These are phyloP conservation scores for Nymphalis urticae DNA, from an alignment of 2,888 invertebrate genomes.

Conservation along the genomic window DNA sequence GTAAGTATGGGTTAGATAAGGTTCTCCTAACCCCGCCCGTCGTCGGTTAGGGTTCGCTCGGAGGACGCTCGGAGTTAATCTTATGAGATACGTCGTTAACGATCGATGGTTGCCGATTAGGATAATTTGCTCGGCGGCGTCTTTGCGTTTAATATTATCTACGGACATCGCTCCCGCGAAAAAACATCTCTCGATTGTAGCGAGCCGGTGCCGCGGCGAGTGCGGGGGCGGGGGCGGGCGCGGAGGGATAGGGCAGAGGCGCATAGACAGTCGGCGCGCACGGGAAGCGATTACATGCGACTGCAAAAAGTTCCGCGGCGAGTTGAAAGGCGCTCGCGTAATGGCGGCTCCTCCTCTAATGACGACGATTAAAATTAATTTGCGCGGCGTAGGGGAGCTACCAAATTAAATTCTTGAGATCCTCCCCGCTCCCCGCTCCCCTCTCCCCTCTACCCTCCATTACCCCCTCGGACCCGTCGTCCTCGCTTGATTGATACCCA, in stretches of 20 bases:
- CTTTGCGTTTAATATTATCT: constrained; percentile 28
- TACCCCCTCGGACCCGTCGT: constrained; percentile 13
- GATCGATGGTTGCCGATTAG: constrained; percentile 41
- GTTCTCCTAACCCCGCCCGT: too few relatives aligned
- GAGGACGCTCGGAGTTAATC: constrained; percentile 28
- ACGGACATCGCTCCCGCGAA: constrained; percentile 29
- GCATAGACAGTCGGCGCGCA: constrained; percentile 39
- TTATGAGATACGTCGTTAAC: constrained; percentile 30
- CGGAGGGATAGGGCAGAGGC: constrained; percentile 13
- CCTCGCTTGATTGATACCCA: constrained; percentile 32
- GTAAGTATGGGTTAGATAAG: background rate
- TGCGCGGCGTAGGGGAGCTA: constrained; percentile 55
- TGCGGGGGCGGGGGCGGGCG: constrained; percentile 37
- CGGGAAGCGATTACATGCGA: constrained; percentile 45
- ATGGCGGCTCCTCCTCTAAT: constrained; percentile 55
- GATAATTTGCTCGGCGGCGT: constrained; percentile 41
- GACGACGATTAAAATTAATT: constrained; percentile 79
- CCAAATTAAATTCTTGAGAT: constrained; percentile 71
- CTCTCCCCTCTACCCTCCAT: too few relatives aligned
- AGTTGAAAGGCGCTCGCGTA: constrained; percentile 44
- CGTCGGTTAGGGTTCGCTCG: constrained; percentile 9
- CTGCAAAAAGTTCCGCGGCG: constrained; percentile 47
- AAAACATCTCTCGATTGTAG: constrained; percentile 33
- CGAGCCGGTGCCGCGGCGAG: constrained; percentile 11
- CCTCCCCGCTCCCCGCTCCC: constrained; percentile 22